These are phyloP conservation scores for Lagopus leucura DNA, from an alignment of 2,113 vertebrate species.

Conservation along the genomic window DNA sequence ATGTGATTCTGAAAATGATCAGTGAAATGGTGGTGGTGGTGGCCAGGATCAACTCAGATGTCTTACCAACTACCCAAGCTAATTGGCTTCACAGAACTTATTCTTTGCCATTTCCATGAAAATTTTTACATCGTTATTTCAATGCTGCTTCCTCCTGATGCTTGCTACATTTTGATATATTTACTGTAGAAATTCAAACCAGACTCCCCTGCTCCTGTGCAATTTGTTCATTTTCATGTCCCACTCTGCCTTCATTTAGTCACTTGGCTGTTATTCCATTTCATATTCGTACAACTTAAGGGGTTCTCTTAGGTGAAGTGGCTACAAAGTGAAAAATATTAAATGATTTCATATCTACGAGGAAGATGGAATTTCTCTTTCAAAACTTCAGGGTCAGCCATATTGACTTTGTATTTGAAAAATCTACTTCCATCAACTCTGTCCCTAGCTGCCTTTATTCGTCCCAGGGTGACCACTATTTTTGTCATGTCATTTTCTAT, in stretches of 20 bases:
- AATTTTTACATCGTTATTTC: background rate
- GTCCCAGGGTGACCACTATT: background rate
- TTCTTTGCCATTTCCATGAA: background rate
- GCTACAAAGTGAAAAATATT: background rate
- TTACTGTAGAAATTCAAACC: background rate
- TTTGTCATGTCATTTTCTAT: slow-evolving; percentile 23
- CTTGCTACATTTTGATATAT: background rate
- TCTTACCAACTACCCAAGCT: background rate
- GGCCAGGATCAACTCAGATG: background rate
- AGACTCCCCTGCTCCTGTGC: background rate
- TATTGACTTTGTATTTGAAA: background rate
- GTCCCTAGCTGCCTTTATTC: background rate
- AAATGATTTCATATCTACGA: background rate
- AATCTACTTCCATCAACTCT: background rate
- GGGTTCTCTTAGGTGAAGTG: background rate
- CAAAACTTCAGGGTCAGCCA: background rate
- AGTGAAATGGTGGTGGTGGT: background rate
- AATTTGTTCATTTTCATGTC: background rate
- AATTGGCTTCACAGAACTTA: background rate
- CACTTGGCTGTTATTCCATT: background rate
- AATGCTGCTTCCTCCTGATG: background rate
- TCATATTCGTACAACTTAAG: background rate
- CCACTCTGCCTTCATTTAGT: background rate
- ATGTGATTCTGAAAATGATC: background rate
- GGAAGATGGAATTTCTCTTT: slow-evolving; percentile 13